phyloP scores from a whole-genome alignment of 1,140 invertebrate species.

The Helicoverpa zea region DNA sequence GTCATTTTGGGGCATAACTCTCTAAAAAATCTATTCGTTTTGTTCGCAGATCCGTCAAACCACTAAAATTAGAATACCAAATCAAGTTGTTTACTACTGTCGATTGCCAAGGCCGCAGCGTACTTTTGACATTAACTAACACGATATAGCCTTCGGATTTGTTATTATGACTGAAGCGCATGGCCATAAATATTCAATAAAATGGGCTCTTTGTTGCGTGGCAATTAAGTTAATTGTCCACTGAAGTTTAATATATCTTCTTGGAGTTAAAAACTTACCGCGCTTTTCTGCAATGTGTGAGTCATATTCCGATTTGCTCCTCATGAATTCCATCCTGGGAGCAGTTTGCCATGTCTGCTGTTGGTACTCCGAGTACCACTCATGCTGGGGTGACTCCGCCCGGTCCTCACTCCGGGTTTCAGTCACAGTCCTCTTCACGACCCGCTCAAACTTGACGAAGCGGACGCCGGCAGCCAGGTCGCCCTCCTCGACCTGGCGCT shows the following conservation, averaged over 20 bases:
- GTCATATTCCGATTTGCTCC: slow-evolving; percentile 94
- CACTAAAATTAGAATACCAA: slow-evolving; percentile 49
- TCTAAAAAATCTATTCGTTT: slow-evolving; percentile 26
- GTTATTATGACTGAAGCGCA: slow-evolving; percentile 6
- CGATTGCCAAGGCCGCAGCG: slow-evolving; percentile 38
- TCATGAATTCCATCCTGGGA: slow-evolving; percentile 88
- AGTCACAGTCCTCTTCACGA: slow-evolving; percentile 87
- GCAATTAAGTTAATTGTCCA: not conserved
- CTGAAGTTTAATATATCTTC: not conserved
- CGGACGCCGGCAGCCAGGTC: slow-evolving; percentile 88
- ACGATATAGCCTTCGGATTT: not conserved
- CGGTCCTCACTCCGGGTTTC: slow-evolving; percentile 74
- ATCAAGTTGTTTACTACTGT: slow-evolving; percentile 44
- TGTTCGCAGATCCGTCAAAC: slow-evolving; percentile 11
- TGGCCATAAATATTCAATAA: not conserved
- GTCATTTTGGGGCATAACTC: slow-evolving; percentile 1
- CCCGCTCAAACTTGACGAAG: slow-evolving; percentile 90
- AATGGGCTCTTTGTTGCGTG: not conserved
- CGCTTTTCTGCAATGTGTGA: slow-evolving; percentile 94
- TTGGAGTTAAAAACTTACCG: slow-evolving; percentile 88
- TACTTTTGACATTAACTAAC: slow-evolving; percentile 44
- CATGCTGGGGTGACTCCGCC: slow-evolving; percentile 87
- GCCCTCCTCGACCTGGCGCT: slow-evolving; percentile 88
- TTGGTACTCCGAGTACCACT: slow-evolving; percentile 83
- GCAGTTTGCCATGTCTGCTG: slow-evolving; percentile 85